Evolutionary conservation across 2,888 invertebrate genomes (phyloP).

Genomic region (Drosophila dives): DNA sequence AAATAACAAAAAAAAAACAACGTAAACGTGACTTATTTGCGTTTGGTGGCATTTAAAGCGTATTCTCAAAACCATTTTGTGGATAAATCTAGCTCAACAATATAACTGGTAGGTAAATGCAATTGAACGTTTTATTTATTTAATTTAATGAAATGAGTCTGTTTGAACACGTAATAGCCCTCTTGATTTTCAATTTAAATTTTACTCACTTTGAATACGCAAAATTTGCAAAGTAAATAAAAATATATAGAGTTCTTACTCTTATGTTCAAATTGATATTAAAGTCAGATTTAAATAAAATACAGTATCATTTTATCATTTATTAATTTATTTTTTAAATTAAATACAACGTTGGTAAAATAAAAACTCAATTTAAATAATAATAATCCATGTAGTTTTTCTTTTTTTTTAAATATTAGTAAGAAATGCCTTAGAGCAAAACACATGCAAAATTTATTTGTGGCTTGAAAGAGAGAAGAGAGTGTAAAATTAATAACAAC

Average conservation of each 20-base stretch:
- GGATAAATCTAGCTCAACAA: constrained; percentile 23
- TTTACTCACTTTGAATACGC: background rate
- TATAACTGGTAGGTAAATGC: constrained; percentile 34
- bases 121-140: background rate
- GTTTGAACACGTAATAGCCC: background rate
- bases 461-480: background rate
- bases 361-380: background rate
- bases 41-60: constrained; percentile 27
- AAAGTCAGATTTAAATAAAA: background rate
- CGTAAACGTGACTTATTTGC: constrained; percentile 26
- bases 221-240: background rate
- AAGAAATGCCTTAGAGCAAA: background rate
- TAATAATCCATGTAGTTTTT: background rate
- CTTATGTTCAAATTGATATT: background rate
- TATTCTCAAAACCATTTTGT: constrained; percentile 27
- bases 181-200: background rate
- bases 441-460: background rate
- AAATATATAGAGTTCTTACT: background rate
- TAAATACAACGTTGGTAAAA: background rate
- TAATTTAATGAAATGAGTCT: background rate
- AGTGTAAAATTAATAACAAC: background rate
- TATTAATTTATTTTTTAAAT: too few relatives aligned
- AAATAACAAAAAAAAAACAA: constrained; percentile 5
- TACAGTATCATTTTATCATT: background rate
- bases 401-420: background rate